Conservation (phyloP, 2,113 vertebrate species). For the Petromus typicus region DNA sequence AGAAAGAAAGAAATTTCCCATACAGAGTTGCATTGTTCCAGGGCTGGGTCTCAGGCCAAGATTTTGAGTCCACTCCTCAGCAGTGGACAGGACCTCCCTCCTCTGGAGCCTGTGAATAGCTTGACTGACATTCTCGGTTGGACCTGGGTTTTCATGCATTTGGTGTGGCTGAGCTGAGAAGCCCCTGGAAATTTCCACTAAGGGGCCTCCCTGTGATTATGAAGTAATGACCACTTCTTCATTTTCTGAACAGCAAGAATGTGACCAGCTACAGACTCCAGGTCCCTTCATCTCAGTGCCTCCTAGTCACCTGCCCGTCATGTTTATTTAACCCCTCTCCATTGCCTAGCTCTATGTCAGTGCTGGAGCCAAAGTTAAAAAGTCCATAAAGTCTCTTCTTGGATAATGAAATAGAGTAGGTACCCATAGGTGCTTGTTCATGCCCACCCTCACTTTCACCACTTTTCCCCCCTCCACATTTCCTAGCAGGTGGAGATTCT, state of each 20-base stretch:
- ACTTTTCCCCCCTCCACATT: neutral
- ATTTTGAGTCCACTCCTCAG: conserved; percentile 44
- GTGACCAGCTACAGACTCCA: neutral
- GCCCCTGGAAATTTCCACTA: conserved; percentile 68
- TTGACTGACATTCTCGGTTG: conserved; percentile 60
- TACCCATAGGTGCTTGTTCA: neutral
- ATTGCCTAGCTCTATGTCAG: neutral
- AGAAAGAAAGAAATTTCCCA: conserved; percentile 49
- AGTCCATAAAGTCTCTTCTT: neutral
- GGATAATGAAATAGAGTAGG: neutral
- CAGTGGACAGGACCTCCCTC: conserved; percentile 54
- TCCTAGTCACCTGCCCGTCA: neutral
- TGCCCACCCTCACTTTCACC: neutral
- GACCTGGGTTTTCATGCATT: conserved; percentile 56
- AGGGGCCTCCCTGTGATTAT: conserved; percentile 42
- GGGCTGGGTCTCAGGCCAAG: conserved; percentile 63
- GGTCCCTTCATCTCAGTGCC: neutral
- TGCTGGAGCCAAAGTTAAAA: conserved; percentile 33
- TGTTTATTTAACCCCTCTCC: neutral
- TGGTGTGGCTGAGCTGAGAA: conserved; percentile 63
- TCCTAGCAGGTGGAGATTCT: neutral
- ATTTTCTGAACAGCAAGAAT: conserved; percentile 39
- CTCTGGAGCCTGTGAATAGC: conserved; percentile 55
- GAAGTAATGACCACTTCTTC: conserved; percentile 41
- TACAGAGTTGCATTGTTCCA: conserved; percentile 67